These are phyloP conservation scores for Lamellibrachia satsuma DNA, from an alignment of 2,888 invertebrate genomes.

Conservation along the genomic window DNA sequence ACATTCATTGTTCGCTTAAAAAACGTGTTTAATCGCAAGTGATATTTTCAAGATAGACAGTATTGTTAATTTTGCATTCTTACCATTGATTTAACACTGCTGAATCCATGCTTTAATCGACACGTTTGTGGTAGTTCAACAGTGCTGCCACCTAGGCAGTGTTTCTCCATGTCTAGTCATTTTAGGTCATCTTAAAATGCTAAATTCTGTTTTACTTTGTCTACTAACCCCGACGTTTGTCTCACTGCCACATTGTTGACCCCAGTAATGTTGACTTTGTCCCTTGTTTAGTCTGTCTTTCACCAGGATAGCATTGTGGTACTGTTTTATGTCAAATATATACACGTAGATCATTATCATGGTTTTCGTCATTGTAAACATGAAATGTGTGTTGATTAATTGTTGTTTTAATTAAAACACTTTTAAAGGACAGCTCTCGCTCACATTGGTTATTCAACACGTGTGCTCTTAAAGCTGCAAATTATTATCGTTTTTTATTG, in stretches of 20 bases:
- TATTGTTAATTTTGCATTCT: background rate
- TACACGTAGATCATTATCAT: background rate
- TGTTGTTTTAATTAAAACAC: conserved; percentile 5
- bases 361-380: background rate
- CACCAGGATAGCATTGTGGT: background rate
- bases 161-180: background rate
- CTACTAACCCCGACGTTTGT: background rate
- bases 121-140: background rate
- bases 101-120: background rate
- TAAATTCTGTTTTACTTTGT: background rate
- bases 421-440: background rate
- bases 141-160: background rate
- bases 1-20: background rate
- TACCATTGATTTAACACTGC: background rate
- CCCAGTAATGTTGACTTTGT: background rate
- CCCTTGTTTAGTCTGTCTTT: background rate
- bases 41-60: background rate
- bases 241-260: background rate
- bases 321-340: background rate
- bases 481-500: background rate
- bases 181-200: background rate
- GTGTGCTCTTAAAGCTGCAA: background rate
- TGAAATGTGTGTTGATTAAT: background rate
- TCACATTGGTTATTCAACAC: background rate
- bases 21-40: background rate